Conservation (phyloP, 2,113 vertebrate species). For the Laticauda colubrina region DNA sequence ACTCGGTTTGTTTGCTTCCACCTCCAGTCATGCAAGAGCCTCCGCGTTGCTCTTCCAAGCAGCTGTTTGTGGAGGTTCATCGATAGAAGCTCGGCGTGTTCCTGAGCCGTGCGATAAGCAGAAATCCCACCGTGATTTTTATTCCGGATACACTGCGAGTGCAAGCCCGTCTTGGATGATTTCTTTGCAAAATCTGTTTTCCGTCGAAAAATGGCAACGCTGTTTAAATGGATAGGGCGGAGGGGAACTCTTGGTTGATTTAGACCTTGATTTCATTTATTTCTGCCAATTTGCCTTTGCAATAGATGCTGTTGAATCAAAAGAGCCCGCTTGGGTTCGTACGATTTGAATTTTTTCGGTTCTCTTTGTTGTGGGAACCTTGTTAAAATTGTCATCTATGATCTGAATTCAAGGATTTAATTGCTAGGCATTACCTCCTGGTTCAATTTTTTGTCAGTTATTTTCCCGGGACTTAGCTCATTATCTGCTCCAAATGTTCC, state of each 20-base stretch:
- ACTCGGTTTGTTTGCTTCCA: neutral
- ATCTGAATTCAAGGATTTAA: neutral
- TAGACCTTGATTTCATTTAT: neutral
- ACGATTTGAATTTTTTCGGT: neutral
- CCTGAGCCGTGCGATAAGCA: neutral
- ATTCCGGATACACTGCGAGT: neutral
- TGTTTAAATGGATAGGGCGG: neutral
- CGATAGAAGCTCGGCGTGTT: neutral
- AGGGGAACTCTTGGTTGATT: neutral
- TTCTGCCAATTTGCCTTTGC: neutral
- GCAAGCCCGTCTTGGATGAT: neutral
- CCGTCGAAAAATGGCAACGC: neutral
- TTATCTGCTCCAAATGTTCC: neutral
- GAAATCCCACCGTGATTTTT: neutral
- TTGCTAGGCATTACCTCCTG: neutral
- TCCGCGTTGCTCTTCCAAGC: neutral
- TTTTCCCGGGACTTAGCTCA: neutral
- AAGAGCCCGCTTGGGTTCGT: neutral
- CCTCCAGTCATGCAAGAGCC: neutral
- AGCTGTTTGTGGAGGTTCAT: neutral
- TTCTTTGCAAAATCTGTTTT: neutral
- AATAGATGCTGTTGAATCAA: neutral
- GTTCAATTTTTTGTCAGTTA: neutral
- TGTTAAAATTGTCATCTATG: neutral
- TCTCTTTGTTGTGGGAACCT: neutral